Conservation (phyloP, 2,888 invertebrate species). For the Drosophila robusta region DNA sequence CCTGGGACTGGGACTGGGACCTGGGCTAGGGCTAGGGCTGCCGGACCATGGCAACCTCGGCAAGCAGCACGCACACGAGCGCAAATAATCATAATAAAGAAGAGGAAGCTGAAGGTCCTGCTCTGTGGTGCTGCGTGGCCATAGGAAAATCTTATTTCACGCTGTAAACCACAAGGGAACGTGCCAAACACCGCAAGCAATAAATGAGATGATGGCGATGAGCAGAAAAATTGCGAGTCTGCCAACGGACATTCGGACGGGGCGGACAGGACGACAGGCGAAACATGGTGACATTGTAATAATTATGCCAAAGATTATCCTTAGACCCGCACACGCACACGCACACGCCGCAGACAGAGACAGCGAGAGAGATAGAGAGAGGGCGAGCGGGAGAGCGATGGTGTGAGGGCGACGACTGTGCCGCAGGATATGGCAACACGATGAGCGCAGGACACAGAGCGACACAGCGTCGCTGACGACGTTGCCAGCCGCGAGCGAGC, state of each 20-base stretch:
- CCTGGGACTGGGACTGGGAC: slow-evolving; percentile 9
- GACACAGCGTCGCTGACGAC: slow-evolving; percentile 54
- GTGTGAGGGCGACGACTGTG: slow-evolving; percentile 63
- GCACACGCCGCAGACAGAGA: slow-evolving; percentile 27
- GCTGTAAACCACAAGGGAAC: slow-evolving; percentile 80
- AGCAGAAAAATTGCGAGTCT: slow-evolving; percentile 68
- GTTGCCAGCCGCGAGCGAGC: slow-evolving; percentile 72
- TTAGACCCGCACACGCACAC: slow-evolving; percentile 64
- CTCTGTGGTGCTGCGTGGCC: slow-evolving; percentile 27
- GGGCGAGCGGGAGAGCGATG: neutral
- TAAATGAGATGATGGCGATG: slow-evolving; percentile 73
- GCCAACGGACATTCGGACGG: slow-evolving; percentile 25
- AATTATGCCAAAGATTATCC: slow-evolving; percentile 82
- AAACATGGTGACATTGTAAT: slow-evolving; percentile 82
- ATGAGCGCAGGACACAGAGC: slow-evolving; percentile 51
- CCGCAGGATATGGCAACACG: slow-evolving; percentile 70
- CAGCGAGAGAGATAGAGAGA: slow-evolving; percentile 1
- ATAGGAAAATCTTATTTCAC: slow-evolving; percentile 80
- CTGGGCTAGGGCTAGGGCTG: slow-evolving; percentile 15
- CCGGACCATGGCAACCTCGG: slow-evolving; percentile 70
- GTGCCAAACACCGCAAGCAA: slow-evolving; percentile 80
- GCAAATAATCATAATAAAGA: slow-evolving; percentile 78
- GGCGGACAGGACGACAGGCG: slow-evolving; percentile 44
- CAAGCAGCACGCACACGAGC: slow-evolving; percentile 75
- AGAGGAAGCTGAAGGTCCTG: slow-evolving; percentile 16